phyloP scores from a whole-genome alignment of 2,888 invertebrate genomes.

The Rotaria socialis region DNA sequence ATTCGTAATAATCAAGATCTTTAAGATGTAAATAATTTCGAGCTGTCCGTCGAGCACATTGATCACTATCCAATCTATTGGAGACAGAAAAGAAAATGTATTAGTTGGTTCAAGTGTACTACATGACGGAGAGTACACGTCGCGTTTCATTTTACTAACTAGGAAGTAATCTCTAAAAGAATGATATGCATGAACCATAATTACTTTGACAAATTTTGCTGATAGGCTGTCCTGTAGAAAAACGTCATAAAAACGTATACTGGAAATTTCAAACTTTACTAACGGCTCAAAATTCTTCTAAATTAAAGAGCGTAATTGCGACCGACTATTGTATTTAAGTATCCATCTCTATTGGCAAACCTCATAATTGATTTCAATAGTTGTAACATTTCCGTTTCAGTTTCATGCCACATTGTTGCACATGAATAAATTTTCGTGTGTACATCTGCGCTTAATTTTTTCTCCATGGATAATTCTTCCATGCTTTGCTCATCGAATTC shows the following conservation, averaged over 20 bases:
- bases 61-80: conserved; percentile 57
- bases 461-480: conserved; percentile 47
- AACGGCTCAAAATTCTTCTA: too few species aligned
- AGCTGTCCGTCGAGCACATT: conserved; percentile 55
- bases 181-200: too few species aligned
- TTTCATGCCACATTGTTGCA: conserved; percentile 60
- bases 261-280: too few species aligned
- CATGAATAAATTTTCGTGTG: conserved; percentile 53
- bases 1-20: conserved; percentile 59
- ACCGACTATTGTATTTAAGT: too few species aligned
- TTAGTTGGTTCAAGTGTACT: too few species aligned
- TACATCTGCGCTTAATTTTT: conserved; percentile 49
- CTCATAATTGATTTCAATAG: conserved; percentile 56
- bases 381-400: conserved; percentile 56
- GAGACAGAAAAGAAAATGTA: neutral
- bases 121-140: too few species aligned
- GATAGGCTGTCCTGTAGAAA: too few species aligned
- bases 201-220: too few species aligned
- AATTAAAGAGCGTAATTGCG: too few species aligned
- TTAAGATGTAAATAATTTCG: conserved; percentile 56
- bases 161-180: too few species aligned
- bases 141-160: too few species aligned
- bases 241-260: too few species aligned
- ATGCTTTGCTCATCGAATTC: conserved; percentile 40
- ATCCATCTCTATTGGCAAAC: conserved; percentile 48